Percentiles rank a stretch among this genome's conserved stretches.
Conservation (phyloP, 2,888 invertebrate species). For the Apamea crenata region DNA sequence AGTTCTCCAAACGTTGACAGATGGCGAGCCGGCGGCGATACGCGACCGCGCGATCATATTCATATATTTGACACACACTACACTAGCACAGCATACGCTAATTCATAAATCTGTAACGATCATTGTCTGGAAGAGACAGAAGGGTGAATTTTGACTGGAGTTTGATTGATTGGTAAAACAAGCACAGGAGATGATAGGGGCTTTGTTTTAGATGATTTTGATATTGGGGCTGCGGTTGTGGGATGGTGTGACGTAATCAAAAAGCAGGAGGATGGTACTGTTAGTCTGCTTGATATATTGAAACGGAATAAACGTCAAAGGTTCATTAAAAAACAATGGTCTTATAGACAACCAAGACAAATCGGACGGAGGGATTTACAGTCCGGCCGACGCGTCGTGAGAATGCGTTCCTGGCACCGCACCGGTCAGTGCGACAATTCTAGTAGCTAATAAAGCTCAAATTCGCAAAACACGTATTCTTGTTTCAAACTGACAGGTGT, state of each 20-base stretch:
- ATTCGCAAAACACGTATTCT: too few species aligned
- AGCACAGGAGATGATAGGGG: slow-evolving; percentile 9
- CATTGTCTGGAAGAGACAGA: slow-evolving; percentile 27
- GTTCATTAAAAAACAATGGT: background rate
- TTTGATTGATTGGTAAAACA: slow-evolving; percentile 49
- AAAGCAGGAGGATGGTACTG: background rate
- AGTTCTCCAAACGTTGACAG: slow-evolving; percentile 78
- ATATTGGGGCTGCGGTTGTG: background rate
- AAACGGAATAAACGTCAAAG: background rate
- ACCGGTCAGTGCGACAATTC: too few species aligned
- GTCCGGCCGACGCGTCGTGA: too few species aligned
- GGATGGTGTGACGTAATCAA: background rate
- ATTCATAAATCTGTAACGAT: slow-evolving; percentile 64
- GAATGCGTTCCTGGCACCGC: too few species aligned
- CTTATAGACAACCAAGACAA: background rate
- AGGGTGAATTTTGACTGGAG: slow-evolving; percentile 44
- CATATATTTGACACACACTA: slow-evolving; percentile 71
- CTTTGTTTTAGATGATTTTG: slow-evolving; percentile 17
- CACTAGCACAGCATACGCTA: slow-evolving; percentile 47
- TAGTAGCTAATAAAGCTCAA: too few species aligned
- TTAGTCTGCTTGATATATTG: background rate
- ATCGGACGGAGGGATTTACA: too few species aligned
- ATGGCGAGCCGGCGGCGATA: slow-evolving; percentile 77
- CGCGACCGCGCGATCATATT: slow-evolving; percentile 60
- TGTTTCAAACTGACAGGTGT: too few species aligned